Evolutionary conservation across 2,797 vertebrate genomes (phyloP).

Genomic region (Ibycter americanus): DNA sequence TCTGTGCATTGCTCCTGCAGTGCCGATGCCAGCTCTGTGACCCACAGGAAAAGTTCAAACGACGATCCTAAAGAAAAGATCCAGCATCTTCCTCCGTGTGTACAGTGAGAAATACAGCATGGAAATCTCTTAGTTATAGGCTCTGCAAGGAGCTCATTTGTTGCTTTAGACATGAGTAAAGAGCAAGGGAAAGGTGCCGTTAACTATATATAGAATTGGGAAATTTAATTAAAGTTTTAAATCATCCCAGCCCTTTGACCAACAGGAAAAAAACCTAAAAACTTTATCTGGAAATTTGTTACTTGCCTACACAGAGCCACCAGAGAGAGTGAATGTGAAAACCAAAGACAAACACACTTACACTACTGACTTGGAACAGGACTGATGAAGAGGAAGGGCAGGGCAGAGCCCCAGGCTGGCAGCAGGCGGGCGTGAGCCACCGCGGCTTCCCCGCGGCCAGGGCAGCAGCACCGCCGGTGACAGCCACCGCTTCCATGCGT

Average conservation of each 20-base stretch:
- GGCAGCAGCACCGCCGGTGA: background rate
- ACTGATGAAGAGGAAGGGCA: no score
- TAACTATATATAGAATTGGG: background rate
- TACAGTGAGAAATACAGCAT: rapidly evolving
- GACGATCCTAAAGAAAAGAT: background rate
- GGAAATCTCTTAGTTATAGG: background rate
- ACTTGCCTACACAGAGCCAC: background rate
- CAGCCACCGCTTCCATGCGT: background rate
- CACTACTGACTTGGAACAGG: background rate
- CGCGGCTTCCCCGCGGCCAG: rapidly evolving
- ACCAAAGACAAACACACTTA: no score
- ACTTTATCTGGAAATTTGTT: background rate
- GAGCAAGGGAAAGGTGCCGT: background rate
- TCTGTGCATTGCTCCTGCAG: background rate
- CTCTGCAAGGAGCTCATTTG: background rate
- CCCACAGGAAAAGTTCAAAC: background rate
- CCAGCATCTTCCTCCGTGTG: rapidly evolving
- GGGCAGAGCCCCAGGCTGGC: background rate
- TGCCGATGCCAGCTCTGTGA: background rate
- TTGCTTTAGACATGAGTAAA: background rate
- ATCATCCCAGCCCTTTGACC: background rate
- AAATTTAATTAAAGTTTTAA: background rate
- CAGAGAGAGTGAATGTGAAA: background rate
- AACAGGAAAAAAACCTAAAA: background rate
- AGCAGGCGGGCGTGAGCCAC: rapidly evolving